Evolutionary conservation across 2,888 invertebrate species (phyloP), one percentile per base, ranked within the genome.

Genomic region (Lasioglossum zephyrum): DNA sequence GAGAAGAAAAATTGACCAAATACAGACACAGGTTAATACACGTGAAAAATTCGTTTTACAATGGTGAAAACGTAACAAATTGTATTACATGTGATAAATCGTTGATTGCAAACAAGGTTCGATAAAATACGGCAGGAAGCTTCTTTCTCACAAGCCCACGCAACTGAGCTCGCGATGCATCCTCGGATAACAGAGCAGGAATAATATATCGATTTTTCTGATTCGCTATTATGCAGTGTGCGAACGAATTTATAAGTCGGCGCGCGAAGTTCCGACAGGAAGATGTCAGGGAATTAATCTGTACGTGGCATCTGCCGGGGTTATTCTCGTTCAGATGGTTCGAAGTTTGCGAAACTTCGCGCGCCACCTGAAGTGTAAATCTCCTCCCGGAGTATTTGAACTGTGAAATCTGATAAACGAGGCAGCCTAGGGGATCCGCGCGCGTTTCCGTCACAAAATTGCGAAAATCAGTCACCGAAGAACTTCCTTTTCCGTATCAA

Each of bases 361-460:
- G 26, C 66, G 66, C 66, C 36, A 66, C 31, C 36, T 66, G 16
- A 31, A 66, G 18, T 66, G 66, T 31, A 31, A 66, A 36, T 13
- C 36, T 31, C 36, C 36, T 31, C 6, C 8, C 9, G 36, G 26
- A 49, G 44, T 73, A 47, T 16, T 44, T 41, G 9, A 26, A 73
- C 47, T 73, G 73, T 73, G 44, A 73, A 73, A 73, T 73, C 73
- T 39, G 73, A 73, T 73, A 73, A 73, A 73, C 44, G 72, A 18
- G 49, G 39, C n/a, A 26, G 1, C n/a, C 73, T 8, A 8, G 72
- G 44, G 22, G 26, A n/a, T 72, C 13, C 63, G 31, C 63, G 31
- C 31, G 49, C 22, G 49, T 66, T 31, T 31, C 31, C 63, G 63
- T 36, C 26, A 13, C 63, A 16, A 18, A 63, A 26, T 13, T 26